Evolutionary conservation across 2,797 vertebrate species (phyloP).

Genomic region (Dendrocincla fuliginosa): DNA sequence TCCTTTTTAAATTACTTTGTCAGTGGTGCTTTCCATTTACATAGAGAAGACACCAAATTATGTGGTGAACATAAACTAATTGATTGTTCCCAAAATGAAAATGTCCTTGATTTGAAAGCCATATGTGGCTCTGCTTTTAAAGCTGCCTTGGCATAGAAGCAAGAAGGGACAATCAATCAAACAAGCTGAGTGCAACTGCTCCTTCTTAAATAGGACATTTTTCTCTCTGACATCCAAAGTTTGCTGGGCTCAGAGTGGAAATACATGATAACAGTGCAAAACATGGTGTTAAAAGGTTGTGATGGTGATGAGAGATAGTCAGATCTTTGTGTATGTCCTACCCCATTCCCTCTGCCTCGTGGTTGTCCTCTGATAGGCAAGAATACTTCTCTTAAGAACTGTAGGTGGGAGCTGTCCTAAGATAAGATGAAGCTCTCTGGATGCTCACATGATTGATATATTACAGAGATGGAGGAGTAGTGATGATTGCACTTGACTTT

Average conservation of each 20-base stretch:
- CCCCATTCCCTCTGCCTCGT: too few species aligned
- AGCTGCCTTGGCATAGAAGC: background rate
- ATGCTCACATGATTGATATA: background rate
- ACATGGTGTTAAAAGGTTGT: background rate
- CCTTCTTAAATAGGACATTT: background rate
- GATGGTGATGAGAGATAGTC: background rate
- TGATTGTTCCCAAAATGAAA: constrained; percentile 27
- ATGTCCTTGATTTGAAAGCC: constrained; percentile 38
- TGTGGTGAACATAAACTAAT: constrained; percentile 26
- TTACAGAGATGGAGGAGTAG: too few species aligned
- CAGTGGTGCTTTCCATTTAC: background rate
- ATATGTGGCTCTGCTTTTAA: background rate
- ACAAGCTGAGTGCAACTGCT: background rate
- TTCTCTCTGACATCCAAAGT: constrained; percentile 25
- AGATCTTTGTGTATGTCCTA: rapidly evolving
- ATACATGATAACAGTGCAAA: background rate
- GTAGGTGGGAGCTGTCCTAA: background rate
- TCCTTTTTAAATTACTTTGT: background rate
- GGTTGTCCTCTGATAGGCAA: background rate
- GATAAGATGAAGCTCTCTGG: background rate
- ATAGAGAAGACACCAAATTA: background rate
- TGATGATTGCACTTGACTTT: background rate
- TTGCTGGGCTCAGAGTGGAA: background rate
- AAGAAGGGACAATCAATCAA: background rate
- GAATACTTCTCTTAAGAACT: too few species aligned